Evolutionary conservation across 2,888 invertebrate genomes (phyloP).

Genomic region (Operophtera brumata): DNA sequence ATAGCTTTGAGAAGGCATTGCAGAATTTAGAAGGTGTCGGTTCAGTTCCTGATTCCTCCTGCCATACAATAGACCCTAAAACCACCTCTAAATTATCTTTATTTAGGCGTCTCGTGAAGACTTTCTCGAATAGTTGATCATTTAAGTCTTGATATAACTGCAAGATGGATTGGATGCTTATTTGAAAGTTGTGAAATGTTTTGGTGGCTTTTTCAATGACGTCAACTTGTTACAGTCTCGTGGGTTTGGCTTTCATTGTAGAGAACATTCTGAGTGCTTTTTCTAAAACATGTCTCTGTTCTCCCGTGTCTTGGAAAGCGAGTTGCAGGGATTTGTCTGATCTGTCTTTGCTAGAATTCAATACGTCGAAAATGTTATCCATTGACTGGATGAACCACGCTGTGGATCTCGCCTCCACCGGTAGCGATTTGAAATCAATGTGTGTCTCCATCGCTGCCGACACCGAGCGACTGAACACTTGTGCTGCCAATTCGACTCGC

Average conservation of each 20-base stretch:
- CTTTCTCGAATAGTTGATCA: too few species aligned
- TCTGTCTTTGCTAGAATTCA: conserved; percentile 25
- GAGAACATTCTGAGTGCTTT: conserved; percentile 10
- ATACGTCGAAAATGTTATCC: conserved; percentile 28
- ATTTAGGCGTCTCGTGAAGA: too few species aligned
- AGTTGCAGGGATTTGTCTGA: conserved; percentile 17
- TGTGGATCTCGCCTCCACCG: conserved; percentile 24
- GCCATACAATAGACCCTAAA: too few species aligned
- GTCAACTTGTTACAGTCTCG: too few species aligned
- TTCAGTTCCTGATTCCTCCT: too few species aligned
- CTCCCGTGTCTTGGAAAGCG: conserved; percentile 11
- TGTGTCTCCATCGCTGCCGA: conserved; percentile 22
- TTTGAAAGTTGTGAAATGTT: too few species aligned
- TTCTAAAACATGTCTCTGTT: not conserved
- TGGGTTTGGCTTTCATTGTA: not conserved
- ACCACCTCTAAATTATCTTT: too few species aligned
- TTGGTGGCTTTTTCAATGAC: too few species aligned
- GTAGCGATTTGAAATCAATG: conserved; percentile 14
- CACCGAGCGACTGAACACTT: conserved; percentile 26
- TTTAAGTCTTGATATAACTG: too few species aligned
- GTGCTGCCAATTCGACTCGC: conserved; percentile 26
- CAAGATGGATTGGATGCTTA: too few species aligned
- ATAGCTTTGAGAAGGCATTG: too few species aligned
- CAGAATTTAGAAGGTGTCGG: too few species aligned
- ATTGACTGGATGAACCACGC: conserved; percentile 23